A percentile compares a stretch with the other conserved stretches of the same genome.
Conservation (phyloP, 2,888 invertebrate genomes). For the Stratiomys singularior region DNA sequence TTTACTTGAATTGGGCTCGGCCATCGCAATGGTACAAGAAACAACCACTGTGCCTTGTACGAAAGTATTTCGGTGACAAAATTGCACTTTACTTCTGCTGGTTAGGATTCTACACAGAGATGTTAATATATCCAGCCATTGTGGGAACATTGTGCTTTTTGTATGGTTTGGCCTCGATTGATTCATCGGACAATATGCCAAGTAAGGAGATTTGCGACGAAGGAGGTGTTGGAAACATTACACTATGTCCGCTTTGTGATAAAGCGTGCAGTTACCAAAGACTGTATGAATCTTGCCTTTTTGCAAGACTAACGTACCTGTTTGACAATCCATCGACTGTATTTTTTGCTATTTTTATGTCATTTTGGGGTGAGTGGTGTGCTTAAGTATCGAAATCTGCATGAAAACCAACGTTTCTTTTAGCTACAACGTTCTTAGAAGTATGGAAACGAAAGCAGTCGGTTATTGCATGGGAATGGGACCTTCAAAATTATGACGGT, state of each 20-base stretch:
- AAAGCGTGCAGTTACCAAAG: constrained; percentile 87
- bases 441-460: constrained; percentile 96
- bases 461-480: constrained; percentile 97
- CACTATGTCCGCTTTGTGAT: constrained; percentile 93
- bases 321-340: constrained; percentile 96
- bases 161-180: constrained; percentile 85
- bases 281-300: constrained; percentile 86
- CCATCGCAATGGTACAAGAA: constrained; percentile 90
- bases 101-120: constrained; percentile 92
- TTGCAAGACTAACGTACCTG: constrained; percentile 90
- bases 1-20: constrained; percentile 93
- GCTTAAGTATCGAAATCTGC: neutral
- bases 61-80: constrained; percentile 92
- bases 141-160: constrained; percentile 88
- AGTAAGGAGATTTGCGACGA: constrained; percentile 84
- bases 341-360: constrained; percentile 95
- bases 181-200: constrained; percentile 84
- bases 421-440: constrained; percentile 76
- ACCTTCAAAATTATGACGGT: constrained; percentile 86
- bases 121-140: constrained; percentile 86
- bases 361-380: constrained; percentile 85
- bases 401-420: neutral
- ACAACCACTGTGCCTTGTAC: constrained; percentile 89
- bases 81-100: constrained; percentile 92
- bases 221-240: constrained; percentile 79